Evolutionary conservation across 2,113 vertebrate genomes (phyloP).

Genomic region (Nymphicus hollandicus): DNA sequence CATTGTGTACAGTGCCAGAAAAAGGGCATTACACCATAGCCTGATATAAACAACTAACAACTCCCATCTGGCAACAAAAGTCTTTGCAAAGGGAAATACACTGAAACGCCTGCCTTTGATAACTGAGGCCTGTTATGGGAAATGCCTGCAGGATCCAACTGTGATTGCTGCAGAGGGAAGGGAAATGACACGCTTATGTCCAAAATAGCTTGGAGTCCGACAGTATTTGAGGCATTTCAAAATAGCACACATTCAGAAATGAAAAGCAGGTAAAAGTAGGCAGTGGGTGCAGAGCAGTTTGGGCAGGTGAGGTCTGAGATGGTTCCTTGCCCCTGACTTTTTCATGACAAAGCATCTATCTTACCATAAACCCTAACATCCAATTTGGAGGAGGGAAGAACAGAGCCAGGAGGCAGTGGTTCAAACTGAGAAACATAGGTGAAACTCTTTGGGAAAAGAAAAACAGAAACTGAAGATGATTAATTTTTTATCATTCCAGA

Average conservation of each 20-base stretch:
- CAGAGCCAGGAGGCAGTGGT: not conserved
- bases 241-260: not conserved
- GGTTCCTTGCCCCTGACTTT: not conserved
- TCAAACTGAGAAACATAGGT: not conserved
- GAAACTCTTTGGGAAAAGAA: not conserved
- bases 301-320: not conserved
- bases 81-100: not conserved
- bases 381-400: not conserved
- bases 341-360: rapidly evolving
- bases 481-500: not conserved
- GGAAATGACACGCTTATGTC: slow-evolving; percentile 26
- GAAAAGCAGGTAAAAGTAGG: not conserved
- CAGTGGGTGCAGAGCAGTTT: not conserved
- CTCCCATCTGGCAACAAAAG: slow-evolving; percentile 48
- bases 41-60: slow-evolving; percentile 59
- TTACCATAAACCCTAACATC: not conserved
- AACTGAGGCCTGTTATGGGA: slow-evolving; percentile 32
- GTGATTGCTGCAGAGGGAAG: slow-evolving; percentile 41
- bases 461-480: not conserved
- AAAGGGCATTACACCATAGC: slow-evolving; percentile 50
- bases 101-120: not conserved
- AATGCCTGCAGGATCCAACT: slow-evolving; percentile 47
- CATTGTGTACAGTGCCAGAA: not conserved
- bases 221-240: not conserved
- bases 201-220: not conserved